A percentile compares a stretch with the other conserved stretches of the same genome.
Evolutionary conservation across 2,888 invertebrate genomes (phyloP).

Genomic region (Coelopa pilipes): DNA sequence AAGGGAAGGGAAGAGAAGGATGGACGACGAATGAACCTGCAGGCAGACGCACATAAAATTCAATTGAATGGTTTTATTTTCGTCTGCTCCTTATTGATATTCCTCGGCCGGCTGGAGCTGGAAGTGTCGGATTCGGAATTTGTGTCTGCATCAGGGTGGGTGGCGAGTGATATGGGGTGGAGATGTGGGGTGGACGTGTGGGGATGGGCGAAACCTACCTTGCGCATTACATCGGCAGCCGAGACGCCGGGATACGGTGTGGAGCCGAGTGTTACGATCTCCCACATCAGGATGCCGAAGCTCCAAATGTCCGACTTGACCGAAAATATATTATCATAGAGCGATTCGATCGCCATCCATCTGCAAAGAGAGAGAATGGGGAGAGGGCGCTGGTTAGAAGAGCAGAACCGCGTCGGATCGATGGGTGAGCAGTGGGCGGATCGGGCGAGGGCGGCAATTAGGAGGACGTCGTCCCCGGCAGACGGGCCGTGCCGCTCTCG

Average conservation of each 20-base stretch:
- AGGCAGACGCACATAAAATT: slow-evolving; percentile 1
- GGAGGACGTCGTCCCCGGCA: too few relatives aligned
- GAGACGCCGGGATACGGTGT: slow-evolving; percentile 95
- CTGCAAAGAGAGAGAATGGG: slow-evolving; percentile 66
- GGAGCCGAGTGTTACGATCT: slow-evolving; percentile 93
- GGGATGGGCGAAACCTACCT: slow-evolving; percentile 69
- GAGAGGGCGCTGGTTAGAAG: background rate
- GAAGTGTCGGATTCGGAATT: background rate
- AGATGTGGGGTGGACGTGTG: background rate
- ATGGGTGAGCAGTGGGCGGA: too few relatives aligned
- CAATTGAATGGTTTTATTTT: slow-evolving; percentile 19
- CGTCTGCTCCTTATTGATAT: slow-evolving; percentile 13
- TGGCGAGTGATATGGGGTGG: background rate
- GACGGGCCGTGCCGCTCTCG: too few relatives aligned
- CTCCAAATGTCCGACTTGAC: slow-evolving; percentile 97
- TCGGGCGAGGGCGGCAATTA: too few relatives aligned
- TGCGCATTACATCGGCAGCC: slow-evolving; percentile 89
- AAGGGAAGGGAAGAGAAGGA: background rate
- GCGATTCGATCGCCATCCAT: slow-evolving; percentile 97
- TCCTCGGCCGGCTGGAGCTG: background rate
- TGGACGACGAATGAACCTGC: background rate
- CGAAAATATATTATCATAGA: slow-evolving; percentile 93
- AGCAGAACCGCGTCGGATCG: too few relatives aligned
- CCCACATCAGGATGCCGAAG: slow-evolving; percentile 95
- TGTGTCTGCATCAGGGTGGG: background rate